Base-by-base conservation (phyloP, 2,113 vertebrate genomes). In the Rattus rattus region DNA sequence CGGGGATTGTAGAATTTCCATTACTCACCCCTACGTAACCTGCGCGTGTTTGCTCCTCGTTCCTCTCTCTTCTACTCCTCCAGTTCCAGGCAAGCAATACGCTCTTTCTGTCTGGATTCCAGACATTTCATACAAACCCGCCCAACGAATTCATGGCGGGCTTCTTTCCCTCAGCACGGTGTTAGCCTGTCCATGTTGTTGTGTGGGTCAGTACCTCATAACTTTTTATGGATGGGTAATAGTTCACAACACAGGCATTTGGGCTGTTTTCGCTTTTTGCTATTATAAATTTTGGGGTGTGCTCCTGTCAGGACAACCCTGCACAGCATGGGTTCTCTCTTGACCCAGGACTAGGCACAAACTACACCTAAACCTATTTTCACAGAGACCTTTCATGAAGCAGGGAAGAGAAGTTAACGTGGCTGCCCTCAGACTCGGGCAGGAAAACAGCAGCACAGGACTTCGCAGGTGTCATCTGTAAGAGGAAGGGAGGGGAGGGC, bases 1-100 rank as follows among this genome's bases (percentile, higher is more conserved):
- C 16, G 4, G 2, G 9, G 20, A 14, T 49, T 70, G 33, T 33
- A 30, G 70, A 33, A 3, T 67, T 87, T 94, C 76, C 12, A 7
- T 43, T 69, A 20, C 1, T 0, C 43, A 0, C 8, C 19, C 28
- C 6, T 63, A 4, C 0, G 2, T 36, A 36, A 47, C n/a, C 30
- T 36, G 2, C 73, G 43, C n/a, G 3, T 72, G 36, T 63, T 63
- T 17, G 14, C 14, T 43, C 9, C 19, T 56, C n/a, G 1, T 61
- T 83, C 13, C 59, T 9, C 83, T 20, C 20, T 22, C 26, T 7
- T 19, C 1, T 2, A 19, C 30, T 47, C 12, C 10, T 73, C 76
- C 28, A n/a, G 14, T 28, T 47, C 17, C 14, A 1, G n/a, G 30
- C 47, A 36, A 8, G n/a, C 81, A 12, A 36, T 39, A 2, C 9